Conservation (phyloP, 2,888 invertebrate genomes). For the Eupithecia pulchellata region DNA sequence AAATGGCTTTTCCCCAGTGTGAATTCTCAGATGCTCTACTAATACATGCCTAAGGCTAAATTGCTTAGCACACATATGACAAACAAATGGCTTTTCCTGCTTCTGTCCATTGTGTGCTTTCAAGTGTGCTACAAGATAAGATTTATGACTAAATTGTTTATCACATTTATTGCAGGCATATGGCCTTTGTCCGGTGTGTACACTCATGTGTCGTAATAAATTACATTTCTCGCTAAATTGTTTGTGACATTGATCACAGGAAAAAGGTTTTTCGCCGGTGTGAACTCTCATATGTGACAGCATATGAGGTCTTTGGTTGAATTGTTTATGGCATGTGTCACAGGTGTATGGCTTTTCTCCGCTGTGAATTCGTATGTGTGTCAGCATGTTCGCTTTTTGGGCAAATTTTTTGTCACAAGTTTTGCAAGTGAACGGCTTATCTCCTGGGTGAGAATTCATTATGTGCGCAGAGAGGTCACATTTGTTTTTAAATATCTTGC, state of each 20-base stretch:
- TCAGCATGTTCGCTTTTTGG: slow-evolving; percentile 14
- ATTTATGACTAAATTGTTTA: slow-evolving; percentile 11
- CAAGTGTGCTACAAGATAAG: slow-evolving; percentile 12
- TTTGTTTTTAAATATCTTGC: slow-evolving; percentile 19
- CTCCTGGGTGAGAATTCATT: slow-evolving; percentile 16
- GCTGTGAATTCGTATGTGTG: slow-evolving; percentile 22
- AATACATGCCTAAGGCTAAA: slow-evolving; percentile 8
- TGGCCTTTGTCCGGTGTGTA: background rate
- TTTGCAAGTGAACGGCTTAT: slow-evolving; percentile 21
- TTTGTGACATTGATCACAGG: slow-evolving; percentile 20
- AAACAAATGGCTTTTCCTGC: slow-evolving; percentile 2
- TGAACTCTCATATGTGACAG: slow-evolving; percentile 19
- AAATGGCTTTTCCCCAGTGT: slow-evolving; percentile 15
- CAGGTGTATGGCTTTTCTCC: slow-evolving; percentile 30
- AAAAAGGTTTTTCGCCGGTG: slow-evolving; percentile 20
- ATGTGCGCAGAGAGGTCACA: slow-evolving; percentile 17
- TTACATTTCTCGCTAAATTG: slow-evolving; percentile 14
- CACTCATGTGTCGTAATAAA: slow-evolving; percentile 11
- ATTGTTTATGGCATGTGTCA: slow-evolving; percentile 22
- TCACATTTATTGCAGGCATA: slow-evolving; percentile 5
- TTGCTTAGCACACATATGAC: slow-evolving; percentile 14
- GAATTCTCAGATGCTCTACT: slow-evolving; percentile 6
- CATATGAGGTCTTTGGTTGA: slow-evolving; percentile 18
- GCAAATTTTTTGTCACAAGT: slow-evolving; percentile 27
- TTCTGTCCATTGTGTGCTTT: slow-evolving; percentile 9